Evolutionary conservation across 2,113 vertebrate species (phyloP).

Genomic region (Myotis brandtii): DNA sequence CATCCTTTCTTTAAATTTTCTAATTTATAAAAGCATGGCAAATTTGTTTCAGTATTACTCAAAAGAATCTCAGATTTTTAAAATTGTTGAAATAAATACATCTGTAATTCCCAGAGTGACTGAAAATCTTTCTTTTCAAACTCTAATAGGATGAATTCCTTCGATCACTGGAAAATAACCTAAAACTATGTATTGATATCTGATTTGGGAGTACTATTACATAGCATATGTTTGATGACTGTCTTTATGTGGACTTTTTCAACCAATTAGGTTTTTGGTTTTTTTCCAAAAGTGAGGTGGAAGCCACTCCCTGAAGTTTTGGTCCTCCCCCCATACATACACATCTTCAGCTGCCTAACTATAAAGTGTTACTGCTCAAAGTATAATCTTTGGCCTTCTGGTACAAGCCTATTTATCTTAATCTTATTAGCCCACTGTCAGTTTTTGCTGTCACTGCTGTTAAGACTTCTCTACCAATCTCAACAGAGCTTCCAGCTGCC

Average conservation of each 20-base stretch:
- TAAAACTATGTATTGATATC: background rate
- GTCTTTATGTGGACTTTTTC: background rate
- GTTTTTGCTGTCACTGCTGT: background rate
- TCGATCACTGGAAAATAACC: background rate
- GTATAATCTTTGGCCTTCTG: background rate
- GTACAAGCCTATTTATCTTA: background rate
- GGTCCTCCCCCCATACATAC: background rate
- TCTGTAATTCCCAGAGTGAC: background rate
- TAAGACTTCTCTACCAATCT: background rate
- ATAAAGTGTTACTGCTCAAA: background rate
- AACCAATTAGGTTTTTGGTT: background rate
- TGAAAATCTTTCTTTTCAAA: slow-evolving; percentile 47
- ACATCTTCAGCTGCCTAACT: background rate
- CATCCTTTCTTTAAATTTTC: background rate
- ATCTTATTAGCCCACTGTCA: background rate
- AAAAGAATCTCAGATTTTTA: background rate
- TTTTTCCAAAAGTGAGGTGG: background rate
- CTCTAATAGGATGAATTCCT: background rate
- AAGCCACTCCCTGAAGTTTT: background rate
- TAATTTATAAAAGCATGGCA: background rate
- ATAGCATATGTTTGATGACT: background rate
- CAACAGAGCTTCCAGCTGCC: background rate
- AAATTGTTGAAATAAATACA: background rate
- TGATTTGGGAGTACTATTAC: background rate
- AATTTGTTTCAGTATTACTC: slow-evolving; percentile 27